phyloP scores from a whole-genome alignment of 2,113 vertebrate genomes.

The Carassius gibelio region DNA sequence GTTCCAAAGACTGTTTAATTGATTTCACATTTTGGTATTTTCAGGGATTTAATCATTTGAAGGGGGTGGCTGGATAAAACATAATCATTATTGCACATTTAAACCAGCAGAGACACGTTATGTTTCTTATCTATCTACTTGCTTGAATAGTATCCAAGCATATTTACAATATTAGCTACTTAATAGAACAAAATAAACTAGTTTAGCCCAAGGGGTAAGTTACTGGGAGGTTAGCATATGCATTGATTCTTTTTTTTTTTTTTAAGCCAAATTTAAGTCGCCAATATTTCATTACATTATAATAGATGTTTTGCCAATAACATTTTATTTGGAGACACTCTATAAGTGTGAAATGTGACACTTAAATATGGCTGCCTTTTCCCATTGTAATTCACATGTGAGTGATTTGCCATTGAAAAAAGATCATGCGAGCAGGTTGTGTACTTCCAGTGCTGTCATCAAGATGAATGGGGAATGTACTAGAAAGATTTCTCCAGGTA shows the following conservation, averaged over 20 bases:
- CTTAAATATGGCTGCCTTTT: not conserved
- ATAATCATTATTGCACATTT: slow-evolving; percentile 15
- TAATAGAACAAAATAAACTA: not conserved
- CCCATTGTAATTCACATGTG: not conserved
- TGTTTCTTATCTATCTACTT: not conserved
- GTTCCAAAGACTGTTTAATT: slow-evolving; percentile 40
- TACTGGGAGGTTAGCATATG: not conserved
- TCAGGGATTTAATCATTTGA: slow-evolving; percentile 24
- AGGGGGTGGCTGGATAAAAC: slow-evolving; percentile 5
- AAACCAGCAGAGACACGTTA: not conserved
- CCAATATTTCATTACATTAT: not conserved
- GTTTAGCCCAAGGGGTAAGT: not conserved
- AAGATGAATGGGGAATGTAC: not conserved
- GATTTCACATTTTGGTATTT: slow-evolving; percentile 38
- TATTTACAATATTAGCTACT: not conserved
- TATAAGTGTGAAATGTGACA: not conserved
- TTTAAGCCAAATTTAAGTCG: too few relatives aligned
- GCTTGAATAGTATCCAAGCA: not conserved
- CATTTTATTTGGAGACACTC: not conserved
- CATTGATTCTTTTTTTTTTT: too few relatives aligned
- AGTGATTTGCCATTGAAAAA: not conserved
- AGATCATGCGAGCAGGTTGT: not conserved
- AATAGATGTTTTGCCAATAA: not conserved
- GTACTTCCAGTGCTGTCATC: not conserved
- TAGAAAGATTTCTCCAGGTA: not conserved